These are phyloP conservation scores for Agraylea sexmaculata DNA, from an alignment of 1,140 invertebrate genomes.

Conservation along the genomic window DNA sequence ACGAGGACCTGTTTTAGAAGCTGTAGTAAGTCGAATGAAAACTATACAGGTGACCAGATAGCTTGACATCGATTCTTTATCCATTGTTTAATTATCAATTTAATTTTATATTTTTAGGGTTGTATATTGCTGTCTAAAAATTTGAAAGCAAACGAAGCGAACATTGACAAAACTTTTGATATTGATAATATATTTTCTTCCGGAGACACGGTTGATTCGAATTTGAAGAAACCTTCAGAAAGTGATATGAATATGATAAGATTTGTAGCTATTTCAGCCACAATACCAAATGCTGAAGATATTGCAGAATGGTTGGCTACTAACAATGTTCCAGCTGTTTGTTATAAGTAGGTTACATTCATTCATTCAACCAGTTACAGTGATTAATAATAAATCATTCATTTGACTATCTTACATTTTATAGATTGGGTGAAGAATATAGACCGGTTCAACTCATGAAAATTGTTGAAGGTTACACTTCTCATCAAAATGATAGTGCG, in stretches of 20 bases:
- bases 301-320: conserved; percentile 57
- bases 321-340: conserved; percentile 30
- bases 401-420: conserved; percentile 3
- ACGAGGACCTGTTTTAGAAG: conserved; percentile 66
- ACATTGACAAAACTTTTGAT: too few relatives aligned
- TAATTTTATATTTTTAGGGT: too few relatives aligned
- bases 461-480: conserved; percentile 58
- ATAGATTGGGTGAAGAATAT: conserved; percentile 55
- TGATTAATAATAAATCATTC: background rate
- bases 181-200: too few relatives aligned
- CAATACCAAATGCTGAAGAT: conserved; percentile 66
- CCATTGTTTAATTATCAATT: too few relatives aligned
- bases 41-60: conserved; percentile 42
- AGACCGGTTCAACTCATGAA: conserved; percentile 62
- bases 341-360: conserved; percentile 34
- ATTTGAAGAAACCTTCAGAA: background rate
- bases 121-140: too few relatives aligned
- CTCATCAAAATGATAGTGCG: conserved; percentile 34
- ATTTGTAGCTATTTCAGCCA: conserved; percentile 69
- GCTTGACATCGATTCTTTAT: too few relatives aligned
- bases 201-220: too few relatives aligned
- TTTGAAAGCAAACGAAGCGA: too few relatives aligned
- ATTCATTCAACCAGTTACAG: background rate
- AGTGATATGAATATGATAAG: conserved; percentile 33
- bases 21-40: conserved; percentile 67